These are phyloP conservation scores for Chelonia mydas DNA, from an alignment of 2,797 vertebrate genomes.

Conservation along the genomic window DNA sequence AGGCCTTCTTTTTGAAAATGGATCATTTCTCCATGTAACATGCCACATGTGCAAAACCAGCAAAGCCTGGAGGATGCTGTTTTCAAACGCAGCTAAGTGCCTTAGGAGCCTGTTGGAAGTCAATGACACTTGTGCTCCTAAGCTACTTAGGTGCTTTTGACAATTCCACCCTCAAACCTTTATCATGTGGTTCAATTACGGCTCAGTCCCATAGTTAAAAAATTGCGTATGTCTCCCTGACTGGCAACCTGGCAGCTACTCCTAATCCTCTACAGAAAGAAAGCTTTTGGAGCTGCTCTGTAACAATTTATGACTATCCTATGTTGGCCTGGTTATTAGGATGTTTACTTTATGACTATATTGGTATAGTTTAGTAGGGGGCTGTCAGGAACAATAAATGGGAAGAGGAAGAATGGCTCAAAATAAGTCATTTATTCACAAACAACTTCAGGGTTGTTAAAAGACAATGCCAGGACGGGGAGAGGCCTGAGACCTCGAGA, in stretches of 20 bases:
- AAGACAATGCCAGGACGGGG: background rate
- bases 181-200: background rate
- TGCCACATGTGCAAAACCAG: background rate
- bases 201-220: conserved; percentile 12
- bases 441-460: background rate
- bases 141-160: background rate
- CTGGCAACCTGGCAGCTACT: background rate
- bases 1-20: background rate
- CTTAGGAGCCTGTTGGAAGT: background rate
- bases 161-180: background rate
- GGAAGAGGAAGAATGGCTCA: background rate
- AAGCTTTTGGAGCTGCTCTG: background rate
- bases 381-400: conserved; percentile 22
- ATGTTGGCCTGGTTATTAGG: background rate
- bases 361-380: background rate
- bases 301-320: background rate
- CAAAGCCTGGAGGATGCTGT: background rate
- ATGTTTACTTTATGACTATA: background rate
- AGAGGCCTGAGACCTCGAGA: too few relatives aligned
- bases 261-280: background rate
- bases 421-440: background rate
- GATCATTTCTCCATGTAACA: background rate
- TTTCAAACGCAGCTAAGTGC: background rate
- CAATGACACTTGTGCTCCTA: fast-evolving
- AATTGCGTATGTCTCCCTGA: background rate